Percentiles rank a stretch among this genome's conserved stretches.
phyloP scores from a whole-genome alignment of 2,888 invertebrate species.

The Drosophila colorata region DNA sequence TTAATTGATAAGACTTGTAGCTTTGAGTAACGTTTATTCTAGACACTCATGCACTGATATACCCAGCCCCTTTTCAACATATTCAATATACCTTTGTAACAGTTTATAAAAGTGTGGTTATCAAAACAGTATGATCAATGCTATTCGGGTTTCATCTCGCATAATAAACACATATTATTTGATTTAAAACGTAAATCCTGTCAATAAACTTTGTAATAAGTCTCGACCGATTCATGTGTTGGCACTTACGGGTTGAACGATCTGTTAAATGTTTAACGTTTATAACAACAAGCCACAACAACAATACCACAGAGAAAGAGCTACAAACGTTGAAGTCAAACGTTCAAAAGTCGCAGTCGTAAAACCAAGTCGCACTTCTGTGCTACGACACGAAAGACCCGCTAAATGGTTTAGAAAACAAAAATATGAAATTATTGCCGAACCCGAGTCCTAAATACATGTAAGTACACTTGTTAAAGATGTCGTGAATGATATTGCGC shows the following conservation, averaged over 20 bases:
- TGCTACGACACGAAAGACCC: slow-evolving; percentile 43
- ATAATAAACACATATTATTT: slow-evolving; percentile 40
- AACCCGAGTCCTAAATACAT: slow-evolving; percentile 47
- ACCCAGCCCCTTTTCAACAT: not conserved
- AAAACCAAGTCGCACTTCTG: slow-evolving; percentile 48
- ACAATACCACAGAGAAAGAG: slow-evolving; percentile 12
- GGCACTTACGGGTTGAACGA: slow-evolving; percentile 64
- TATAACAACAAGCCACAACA: slow-evolving; percentile 7
- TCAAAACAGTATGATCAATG: slow-evolving; percentile 23
- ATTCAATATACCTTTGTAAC: slow-evolving; percentile 1
- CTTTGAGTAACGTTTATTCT: not conserved
- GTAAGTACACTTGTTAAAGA: slow-evolving; percentile 14
- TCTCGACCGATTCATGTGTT: slow-evolving; percentile 21
- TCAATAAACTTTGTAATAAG: slow-evolving; percentile 61
- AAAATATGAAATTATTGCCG: slow-evolving; percentile 35
- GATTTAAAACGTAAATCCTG: slow-evolving; percentile 48
- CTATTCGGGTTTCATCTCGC: slow-evolving; percentile 5
- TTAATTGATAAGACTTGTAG: not conserved
- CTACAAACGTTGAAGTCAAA: slow-evolving; percentile 41
- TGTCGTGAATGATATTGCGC: slow-evolving; percentile 7
- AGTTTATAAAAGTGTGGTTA: not conserved
- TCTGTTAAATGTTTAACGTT: slow-evolving; percentile 36
- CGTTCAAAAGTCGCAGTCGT: slow-evolving; percentile 40
- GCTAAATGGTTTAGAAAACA: slow-evolving; percentile 67
- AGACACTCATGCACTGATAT: not conserved